phyloP scores from a whole-genome alignment of 64 coral and sea anemone species.

The Exaiptasia diaphana region DNA sequence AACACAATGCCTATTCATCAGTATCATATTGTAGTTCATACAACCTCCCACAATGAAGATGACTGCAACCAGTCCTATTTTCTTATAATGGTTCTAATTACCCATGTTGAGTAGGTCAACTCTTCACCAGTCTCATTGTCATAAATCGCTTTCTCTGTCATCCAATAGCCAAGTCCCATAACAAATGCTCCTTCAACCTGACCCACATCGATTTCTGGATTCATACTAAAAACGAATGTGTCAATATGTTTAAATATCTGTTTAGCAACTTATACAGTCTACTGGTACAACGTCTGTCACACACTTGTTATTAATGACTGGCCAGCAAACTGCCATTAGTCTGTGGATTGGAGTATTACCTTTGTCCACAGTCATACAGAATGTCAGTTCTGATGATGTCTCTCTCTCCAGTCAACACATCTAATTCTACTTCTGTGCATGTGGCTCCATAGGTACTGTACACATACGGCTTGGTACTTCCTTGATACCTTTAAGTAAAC shows the following conservation, averaged over 20 bases:
- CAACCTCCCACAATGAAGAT: no score
- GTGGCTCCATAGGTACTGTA: constrained; percentile 68
- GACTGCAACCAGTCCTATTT: no score
- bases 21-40: no score
- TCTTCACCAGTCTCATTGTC: constrained; percentile 65
- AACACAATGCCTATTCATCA: no score
- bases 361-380: constrained; percentile 81
- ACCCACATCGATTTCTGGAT: constrained; percentile 81
- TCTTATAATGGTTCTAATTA: constrained; percentile 5
- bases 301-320: neutral
- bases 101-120: constrained; percentile 75
- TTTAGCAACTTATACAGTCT: neutral
- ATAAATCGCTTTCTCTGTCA: constrained; percentile 70
- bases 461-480: neutral
- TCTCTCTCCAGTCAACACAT: constrained; percentile 85
- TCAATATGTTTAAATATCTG: neutral
- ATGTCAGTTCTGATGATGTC: constrained; percentile 77
- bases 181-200: constrained; percentile 82
- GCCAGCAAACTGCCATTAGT: neutral
- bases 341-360: no score
- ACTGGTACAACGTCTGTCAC: neutral
- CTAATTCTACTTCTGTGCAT: constrained; percentile 74
- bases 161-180: constrained; percentile 83
- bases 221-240: constrained; percentile 73
- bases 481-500: constrained; percentile 18